phyloP scores from a whole-genome alignment of 2,888 invertebrate genomes.

The Subacronicta megacephala region DNA sequence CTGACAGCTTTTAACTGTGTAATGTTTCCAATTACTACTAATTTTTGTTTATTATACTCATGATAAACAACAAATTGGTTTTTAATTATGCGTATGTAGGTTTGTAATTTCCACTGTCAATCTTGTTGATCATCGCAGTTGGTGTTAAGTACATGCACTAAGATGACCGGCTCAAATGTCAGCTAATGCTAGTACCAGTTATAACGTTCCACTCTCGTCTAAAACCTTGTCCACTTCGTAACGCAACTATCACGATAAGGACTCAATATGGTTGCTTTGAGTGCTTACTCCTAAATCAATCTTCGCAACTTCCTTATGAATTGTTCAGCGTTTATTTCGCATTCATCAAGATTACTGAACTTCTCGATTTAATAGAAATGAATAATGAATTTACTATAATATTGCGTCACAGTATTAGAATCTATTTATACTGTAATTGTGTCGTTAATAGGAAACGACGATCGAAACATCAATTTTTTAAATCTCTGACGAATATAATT shows the following conservation, averaged over 20 bases:
- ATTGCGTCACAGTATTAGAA: too few species aligned
- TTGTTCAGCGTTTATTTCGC: not conserved
- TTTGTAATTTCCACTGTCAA: not conserved
- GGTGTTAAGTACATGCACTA: conserved; percentile 20
- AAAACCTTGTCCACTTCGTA: conserved; percentile 1
- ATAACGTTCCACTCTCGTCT: conserved; percentile 1
- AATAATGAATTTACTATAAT: conserved; percentile 11
- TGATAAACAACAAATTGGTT: too few species aligned
- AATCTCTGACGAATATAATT: too few species aligned
- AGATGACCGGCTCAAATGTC: conserved; percentile 6
- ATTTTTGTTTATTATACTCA: too few species aligned
- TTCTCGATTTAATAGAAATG: conserved; percentile 25
- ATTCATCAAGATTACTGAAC: not conserved
- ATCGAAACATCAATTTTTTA: too few species aligned
- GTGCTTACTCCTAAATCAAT: conserved; percentile 10
- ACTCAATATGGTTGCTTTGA: not conserved
- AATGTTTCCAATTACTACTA: conserved; percentile 1
- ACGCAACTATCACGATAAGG: conserved; percentile 1
- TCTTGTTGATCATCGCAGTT: not conserved
- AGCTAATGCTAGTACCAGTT: not conserved
- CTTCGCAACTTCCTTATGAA: not conserved
- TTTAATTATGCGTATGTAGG: not conserved
- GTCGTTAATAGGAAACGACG: too few species aligned
- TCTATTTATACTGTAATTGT: too few species aligned
- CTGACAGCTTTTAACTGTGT: not conserved